Evolutionary conservation across 2,888 invertebrate genomes (phyloP), one percentile per base, ranked within the genome.

Genomic region (Fissipunctia ypsillon): DNA sequence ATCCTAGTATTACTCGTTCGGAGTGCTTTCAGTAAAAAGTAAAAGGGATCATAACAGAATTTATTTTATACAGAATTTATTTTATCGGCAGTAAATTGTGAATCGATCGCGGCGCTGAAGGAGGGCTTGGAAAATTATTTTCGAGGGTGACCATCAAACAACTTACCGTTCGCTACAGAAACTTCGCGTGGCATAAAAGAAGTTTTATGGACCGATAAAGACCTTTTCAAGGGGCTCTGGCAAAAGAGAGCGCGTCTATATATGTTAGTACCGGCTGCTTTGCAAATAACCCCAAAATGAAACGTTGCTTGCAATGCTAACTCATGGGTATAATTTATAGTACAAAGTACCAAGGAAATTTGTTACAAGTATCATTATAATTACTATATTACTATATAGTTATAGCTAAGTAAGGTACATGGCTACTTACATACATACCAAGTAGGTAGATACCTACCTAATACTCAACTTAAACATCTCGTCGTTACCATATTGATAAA

Each of bases 141-240:
- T 93, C 91, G 88, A 92, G 92, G 93, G 92, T 92, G 93, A 93
- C 94, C 95, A 94, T 94, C 93, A 92, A 93, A 93, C 93, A 94
- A 94, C 90, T 94, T 92, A 89, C 92, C 93, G 92, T 92, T 92
- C 90, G 91, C 90, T 91, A 92, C 91, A 93, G 91, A 93, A 94
- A 94, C 90, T 94, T 94, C 91, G 90, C 90, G 90, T 90, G 89
- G 90, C 93, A 94, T 95, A 93, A 95, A 94, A 93, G 89, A 95
- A 94, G 93, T 95, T 95, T 95, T 96, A 95, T 94, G 93, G 89
- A 87, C 91, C 93, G 94, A 94, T 96, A 94, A 95, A 95, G 93
- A 93, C 93, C 93, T 93, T 94, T 94, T 93, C 92, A 93, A 94
- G 92, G 94, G 93, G 92, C 91, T 87, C 87, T 90, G 88, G 89